Base-by-base conservation (phyloP, 2,113 vertebrate species). In the Centropus unirufus region DNA sequence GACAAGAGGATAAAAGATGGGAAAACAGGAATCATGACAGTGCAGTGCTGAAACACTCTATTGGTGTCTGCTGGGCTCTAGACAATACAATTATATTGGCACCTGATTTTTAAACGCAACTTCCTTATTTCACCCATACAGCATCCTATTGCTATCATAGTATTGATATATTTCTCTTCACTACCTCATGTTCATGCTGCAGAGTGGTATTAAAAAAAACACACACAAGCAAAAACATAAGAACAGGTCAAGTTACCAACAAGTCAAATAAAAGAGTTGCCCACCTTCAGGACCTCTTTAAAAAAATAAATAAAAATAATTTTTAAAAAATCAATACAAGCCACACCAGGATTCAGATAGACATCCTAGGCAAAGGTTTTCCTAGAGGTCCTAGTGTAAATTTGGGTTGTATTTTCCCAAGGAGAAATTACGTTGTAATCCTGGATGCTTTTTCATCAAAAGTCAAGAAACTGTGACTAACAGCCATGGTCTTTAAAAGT, bases 281-380 rank as follows among this genome's bases (percentile, higher is more conserved):
- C 3, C 10, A 19, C 3, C 4, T 4, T 4, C 23, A 34, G 5
- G 20, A 58, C 15, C 6, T 51, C 7, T 3, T 32, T 22, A 20
- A 8, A 57, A 21, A 51, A 42, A 39, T 34, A 29, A 54, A 11
- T 58, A 16, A 0, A 5, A 16, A 47, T 49, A 49, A 21, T 49
- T 49, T 49, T 49, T 49, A 30, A 51, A 47, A 24, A 34, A 5
- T 6, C 11, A 40, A 34, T 51, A 6, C 29, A 66, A 57, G 2
- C n/a, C 24, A 89, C 5, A 51, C 1, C 2, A 64, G 49, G 5
- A 36, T 68, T 62, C 67, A 58, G 22, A 27, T 2, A 68, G 14
- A 16, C 32, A 24, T 24, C 20, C 57, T 12, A 83, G 23, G 12
- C 6, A 67, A 90, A 74, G 20, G 15, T 62, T 30, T 88, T 54